Conservation (phyloP, 2,797 vertebrate species). For the Chloroceryle inda region DNA sequence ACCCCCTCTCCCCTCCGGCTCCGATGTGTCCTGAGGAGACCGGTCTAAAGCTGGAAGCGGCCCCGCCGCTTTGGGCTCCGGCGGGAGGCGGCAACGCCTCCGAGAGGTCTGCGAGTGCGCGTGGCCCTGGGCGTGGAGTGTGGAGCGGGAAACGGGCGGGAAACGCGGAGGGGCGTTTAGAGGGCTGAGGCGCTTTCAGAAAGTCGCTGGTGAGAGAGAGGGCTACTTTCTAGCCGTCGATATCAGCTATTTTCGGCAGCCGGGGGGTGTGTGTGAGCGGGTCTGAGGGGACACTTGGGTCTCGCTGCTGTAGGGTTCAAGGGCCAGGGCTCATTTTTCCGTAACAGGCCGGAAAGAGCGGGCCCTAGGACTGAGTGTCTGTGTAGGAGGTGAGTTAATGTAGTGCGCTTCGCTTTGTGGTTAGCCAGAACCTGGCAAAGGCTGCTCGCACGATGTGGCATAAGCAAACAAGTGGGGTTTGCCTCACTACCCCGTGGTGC, state of each 20-base stretch:
- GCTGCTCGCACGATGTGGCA: fast-evolving
- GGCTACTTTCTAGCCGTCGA: neutral
- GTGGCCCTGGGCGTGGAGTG: fast-evolving
- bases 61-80: neutral
- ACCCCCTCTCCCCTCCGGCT: too few relatives aligned
- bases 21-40: neutral
- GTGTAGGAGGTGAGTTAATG: neutral
- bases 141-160: too few relatives aligned
- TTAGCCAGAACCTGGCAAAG: neutral
- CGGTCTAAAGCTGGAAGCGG: too few relatives aligned
- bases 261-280: neutral
- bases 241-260: too few relatives aligned
- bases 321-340: neutral
- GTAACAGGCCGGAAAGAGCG: neutral
- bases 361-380: neutral
- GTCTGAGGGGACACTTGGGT: neutral
- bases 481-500: neutral
- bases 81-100: neutral
- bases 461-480: neutral
- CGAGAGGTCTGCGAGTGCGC: fast-evolving
- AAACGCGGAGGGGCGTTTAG: fast-evolving
- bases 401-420: neutral
- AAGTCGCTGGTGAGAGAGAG: neutral
- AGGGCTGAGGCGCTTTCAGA: neutral
- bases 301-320: neutral